A percentile compares a stretch with the other conserved stretches of the same genome.
These are phyloP conservation scores for Nannobrachium achirus DNA, from an alignment of 2,113 vertebrate species.

Conservation along the genomic window DNA sequence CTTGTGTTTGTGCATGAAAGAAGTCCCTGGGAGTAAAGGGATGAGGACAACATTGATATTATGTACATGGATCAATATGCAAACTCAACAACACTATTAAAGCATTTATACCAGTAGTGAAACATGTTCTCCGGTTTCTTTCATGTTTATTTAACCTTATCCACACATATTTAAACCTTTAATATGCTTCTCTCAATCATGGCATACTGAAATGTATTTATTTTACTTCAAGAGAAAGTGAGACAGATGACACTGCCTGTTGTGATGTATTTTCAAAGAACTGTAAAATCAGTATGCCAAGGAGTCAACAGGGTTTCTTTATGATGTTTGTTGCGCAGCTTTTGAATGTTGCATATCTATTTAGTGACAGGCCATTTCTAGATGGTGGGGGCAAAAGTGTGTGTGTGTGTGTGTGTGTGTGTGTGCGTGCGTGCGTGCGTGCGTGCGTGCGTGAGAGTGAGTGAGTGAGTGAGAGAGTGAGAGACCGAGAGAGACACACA, in stretches of 20 bases:
- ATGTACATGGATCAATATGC: not conserved
- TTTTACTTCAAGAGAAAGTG: conserved; percentile 17
- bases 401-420: too few species aligned
- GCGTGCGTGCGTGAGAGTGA: too few species aligned
- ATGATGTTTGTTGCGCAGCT: not conserved
- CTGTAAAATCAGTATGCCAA: too few species aligned
- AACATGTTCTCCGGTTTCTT: not conserved
- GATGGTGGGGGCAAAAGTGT: not conserved
- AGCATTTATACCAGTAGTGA: not conserved
- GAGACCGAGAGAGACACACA: not conserved
- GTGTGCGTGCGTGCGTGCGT: too few species aligned
- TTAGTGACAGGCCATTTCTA: conserved; percentile 8
- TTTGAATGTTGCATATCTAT: not conserved
- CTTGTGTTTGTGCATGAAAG: too few species aligned
- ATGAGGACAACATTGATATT: not conserved
- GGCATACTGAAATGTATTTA: not conserved
- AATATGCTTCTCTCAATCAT: not conserved
- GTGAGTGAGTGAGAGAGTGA: not conserved
- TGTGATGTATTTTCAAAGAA: too few species aligned
- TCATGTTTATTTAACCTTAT: not conserved
- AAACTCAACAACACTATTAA: not conserved
- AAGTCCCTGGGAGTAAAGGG: too few species aligned
- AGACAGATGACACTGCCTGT: conserved; percentile 19
- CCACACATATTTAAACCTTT: not conserved
- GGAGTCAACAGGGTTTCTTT: too few species aligned